These are phyloP conservation scores for Drosophila tanythrix DNA, from an alignment of 2,888 invertebrate species.

Conservation along the genomic window DNA sequence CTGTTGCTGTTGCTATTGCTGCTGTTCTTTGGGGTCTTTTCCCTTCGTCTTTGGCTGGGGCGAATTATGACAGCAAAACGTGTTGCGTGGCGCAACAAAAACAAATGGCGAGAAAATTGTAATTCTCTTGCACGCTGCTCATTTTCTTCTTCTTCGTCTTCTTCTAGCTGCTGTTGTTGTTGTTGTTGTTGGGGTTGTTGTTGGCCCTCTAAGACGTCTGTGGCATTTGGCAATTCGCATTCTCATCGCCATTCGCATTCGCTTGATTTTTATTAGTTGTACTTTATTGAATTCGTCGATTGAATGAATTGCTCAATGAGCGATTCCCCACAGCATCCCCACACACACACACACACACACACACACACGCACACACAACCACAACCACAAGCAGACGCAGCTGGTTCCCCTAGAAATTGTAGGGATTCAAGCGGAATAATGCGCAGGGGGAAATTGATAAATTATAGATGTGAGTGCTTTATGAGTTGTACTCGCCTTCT, in stretches of 20 bases:
- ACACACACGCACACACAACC: not conserved
- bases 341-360: not conserved
- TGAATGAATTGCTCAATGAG: constrained; percentile 79
- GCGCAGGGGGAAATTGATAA: constrained; percentile 32
- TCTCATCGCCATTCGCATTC: constrained; percentile 63
- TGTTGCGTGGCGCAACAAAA: constrained; percentile 61
- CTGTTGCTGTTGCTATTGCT: not conserved
- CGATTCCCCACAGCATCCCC: constrained; percentile 14
- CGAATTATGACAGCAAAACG: constrained; percentile 69
- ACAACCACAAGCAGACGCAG: not conserved
- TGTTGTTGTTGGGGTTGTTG: not conserved
- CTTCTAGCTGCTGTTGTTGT: not conserved
- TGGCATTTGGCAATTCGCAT: constrained; percentile 36
- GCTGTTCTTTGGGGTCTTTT: constrained; percentile 33
- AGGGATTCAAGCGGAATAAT: constrained; percentile 39
- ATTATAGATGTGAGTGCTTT: constrained; percentile 14
- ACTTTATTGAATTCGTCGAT: constrained; percentile 78
- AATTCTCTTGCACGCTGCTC: constrained; percentile 64
- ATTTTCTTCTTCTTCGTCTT: constrained; percentile 26
- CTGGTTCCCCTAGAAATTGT: constrained; percentile 24
- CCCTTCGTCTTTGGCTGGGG: constrained; percentile 16
- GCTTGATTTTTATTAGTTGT: constrained; percentile 77
- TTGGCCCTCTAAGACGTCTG: constrained; percentile 25
- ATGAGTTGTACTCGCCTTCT: not conserved
- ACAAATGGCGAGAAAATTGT: constrained; percentile 80